Percentiles rank a stretch among this genome's conserved stretches.
These are phyloP conservation scores for Okapia johnstoni DNA, from an alignment of 2,113 vertebrate species.

Conservation along the genomic window DNA sequence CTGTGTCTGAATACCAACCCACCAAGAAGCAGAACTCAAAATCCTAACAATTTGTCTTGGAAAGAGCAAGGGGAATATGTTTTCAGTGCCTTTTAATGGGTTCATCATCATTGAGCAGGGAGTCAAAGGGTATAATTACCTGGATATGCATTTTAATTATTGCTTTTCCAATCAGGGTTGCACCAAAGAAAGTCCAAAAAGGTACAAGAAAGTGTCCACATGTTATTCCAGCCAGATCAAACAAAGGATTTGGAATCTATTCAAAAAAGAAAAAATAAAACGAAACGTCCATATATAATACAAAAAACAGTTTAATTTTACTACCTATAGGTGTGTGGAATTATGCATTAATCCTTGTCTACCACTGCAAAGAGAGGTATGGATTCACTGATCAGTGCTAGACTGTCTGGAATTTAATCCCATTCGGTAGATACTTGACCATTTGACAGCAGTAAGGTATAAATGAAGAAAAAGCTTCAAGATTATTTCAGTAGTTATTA, in stretches of 20 bases:
- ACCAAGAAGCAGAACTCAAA: slow-evolving; percentile 43
- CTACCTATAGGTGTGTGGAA: neutral
- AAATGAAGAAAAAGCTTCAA: neutral
- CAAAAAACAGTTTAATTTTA: slow-evolving; percentile 25
- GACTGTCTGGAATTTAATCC: neutral
- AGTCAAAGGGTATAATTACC: slow-evolving; percentile 80
- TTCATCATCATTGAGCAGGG: neutral
- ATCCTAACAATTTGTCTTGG: slow-evolving; percentile 38
- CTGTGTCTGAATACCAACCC: slow-evolving; percentile 51
- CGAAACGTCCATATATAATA: neutral
- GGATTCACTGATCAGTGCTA: neutral
- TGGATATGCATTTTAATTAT: slow-evolving; percentile 99
- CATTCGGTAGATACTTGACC: neutral
- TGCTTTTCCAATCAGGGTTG: slow-evolving; percentile 96
- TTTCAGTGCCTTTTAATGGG: neutral
- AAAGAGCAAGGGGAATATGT: neutral
- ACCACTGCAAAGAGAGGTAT: neutral
- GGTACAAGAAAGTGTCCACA: slow-evolving; percentile 94
- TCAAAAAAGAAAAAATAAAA: neutral
- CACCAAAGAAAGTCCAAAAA: slow-evolving; percentile 98
- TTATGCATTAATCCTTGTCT: neutral
- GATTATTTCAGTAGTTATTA: neutral
- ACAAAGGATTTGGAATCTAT: slow-evolving; percentile 93
- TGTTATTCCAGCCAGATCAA: slow-evolving; percentile 96
- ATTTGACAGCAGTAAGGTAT: neutral